These are phyloP conservation scores for Erpobdella octoculata DNA, from an alignment of 2,888 invertebrate species.

Conservation along the genomic window DNA sequence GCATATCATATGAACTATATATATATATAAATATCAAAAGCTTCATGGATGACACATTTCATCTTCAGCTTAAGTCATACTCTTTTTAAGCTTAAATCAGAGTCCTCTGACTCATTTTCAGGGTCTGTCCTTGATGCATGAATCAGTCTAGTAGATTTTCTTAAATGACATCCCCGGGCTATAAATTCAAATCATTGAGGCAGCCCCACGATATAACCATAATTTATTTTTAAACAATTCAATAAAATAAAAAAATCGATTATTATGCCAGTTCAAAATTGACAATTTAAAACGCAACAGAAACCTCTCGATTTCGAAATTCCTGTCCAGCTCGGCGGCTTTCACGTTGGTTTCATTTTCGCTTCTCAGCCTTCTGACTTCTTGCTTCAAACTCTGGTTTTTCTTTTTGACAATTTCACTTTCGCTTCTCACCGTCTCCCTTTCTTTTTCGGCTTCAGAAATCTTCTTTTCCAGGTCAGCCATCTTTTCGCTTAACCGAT, in stretches of 20 bases:
- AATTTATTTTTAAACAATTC: too few relatives aligned
- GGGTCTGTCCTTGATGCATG: too few relatives aligned
- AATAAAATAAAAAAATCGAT: background rate
- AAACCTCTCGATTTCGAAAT: conserved; percentile 20
- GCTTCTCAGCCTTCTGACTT: conserved; percentile 11
- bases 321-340: conserved; percentile 6
- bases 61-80: too few relatives aligned
- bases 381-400: conserved; percentile 2
- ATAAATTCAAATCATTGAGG: too few relatives aligned
- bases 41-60: too few relatives aligned
- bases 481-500: background rate
- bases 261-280: background rate
- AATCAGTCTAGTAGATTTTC: too few relatives aligned
- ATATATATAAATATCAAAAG: too few relatives aligned
- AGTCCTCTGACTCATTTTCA: too few relatives aligned
- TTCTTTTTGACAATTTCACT: conserved; percentile 8
- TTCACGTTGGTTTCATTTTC: background rate
- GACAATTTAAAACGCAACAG: background rate
- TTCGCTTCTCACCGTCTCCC: background rate
- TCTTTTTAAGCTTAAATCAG: too few relatives aligned
- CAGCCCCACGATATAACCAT: too few relatives aligned
- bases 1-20: too few relatives aligned
- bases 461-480: background rate
- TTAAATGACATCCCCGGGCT: too few relatives aligned
- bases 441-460: background rate